phyloP scores from a whole-genome alignment of 2,888 invertebrate genomes.

The Pseudoips prasinana region DNA sequence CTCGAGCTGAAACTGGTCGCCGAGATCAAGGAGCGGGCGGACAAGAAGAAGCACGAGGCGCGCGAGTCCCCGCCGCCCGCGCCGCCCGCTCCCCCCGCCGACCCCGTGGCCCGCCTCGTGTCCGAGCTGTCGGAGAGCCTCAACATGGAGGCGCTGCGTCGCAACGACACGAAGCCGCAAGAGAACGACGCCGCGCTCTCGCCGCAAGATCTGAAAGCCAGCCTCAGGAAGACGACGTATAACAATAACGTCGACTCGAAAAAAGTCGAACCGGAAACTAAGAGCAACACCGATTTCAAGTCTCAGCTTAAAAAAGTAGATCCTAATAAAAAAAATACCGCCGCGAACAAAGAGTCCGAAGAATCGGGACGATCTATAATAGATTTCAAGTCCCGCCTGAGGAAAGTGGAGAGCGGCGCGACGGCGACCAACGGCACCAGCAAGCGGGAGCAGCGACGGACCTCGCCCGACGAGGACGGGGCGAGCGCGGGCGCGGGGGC shows the following conservation, averaged over 20 bases:
- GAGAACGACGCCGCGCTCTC: slow-evolving; percentile 43
- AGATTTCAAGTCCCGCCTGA: slow-evolving; percentile 91
- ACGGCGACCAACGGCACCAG: slow-evolving; percentile 57
- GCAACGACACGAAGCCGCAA: slow-evolving; percentile 24
- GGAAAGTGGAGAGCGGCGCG: slow-evolving; percentile 86
- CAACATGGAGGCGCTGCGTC: slow-evolving; percentile 82
- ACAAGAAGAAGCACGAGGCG: slow-evolving; percentile 82
- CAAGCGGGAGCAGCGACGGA: slow-evolving; percentile 52
- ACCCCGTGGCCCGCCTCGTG: slow-evolving; percentile 90
- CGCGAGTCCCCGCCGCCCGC: slow-evolving; percentile 67
- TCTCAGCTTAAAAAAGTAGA: slow-evolving; percentile 89
- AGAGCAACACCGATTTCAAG: slow-evolving; percentile 79
- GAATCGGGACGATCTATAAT: slow-evolving; percentile 84
- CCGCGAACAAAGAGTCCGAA: slow-evolving; percentile 76
- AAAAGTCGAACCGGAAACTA: slow-evolving; percentile 44
- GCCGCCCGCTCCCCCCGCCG: slow-evolving; percentile 71
- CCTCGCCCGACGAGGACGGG: slow-evolving; percentile 57
- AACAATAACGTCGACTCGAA: slow-evolving; percentile 43
- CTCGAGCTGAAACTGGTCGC: slow-evolving; percentile 90
- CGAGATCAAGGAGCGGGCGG: slow-evolving; percentile 91
- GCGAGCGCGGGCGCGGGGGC: slow-evolving; percentile 2
- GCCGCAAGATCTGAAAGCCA: slow-evolving; percentile 75
- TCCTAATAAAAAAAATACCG: slow-evolving; percentile 80
- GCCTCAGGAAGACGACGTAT: slow-evolving; percentile 68
- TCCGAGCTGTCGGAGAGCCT: slow-evolving; percentile 93